Percentiles rank a stretch among this genome's conserved stretches.
Evolutionary conservation across 2,797 vertebrate species (phyloP).

Genomic region (Poecile montanus): DNA sequence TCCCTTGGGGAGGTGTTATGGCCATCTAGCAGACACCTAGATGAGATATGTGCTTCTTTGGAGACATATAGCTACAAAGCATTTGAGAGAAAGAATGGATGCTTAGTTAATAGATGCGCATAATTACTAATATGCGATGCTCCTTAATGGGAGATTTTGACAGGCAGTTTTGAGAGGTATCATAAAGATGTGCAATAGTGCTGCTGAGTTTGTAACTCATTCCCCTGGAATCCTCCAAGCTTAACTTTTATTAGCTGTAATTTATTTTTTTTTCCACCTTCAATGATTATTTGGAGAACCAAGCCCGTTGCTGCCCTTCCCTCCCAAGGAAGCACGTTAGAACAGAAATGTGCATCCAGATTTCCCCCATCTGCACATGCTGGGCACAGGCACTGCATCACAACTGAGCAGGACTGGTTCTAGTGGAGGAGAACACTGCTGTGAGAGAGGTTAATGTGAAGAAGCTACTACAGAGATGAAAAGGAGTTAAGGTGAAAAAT

Average conservation of each 20-base stretch:
- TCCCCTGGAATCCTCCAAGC: neutral
- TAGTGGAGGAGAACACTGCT: neutral
- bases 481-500: neutral
- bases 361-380: neutral
- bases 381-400: neutral
- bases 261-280: neutral
- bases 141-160: slow-evolving; percentile 64
- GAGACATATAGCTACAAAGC: slow-evolving; percentile 46
- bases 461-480: neutral
- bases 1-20: slow-evolving; percentile 26
- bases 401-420: neutral
- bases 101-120: slow-evolving; percentile 58
- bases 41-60: slow-evolving; percentile 34
- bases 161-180: slow-evolving; percentile 51
- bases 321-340: neutral
- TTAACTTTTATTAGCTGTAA: neutral
- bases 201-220: neutral
- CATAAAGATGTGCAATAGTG: neutral
- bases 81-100: slow-evolving; percentile 45
- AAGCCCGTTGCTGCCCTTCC: neutral
- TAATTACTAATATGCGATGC: slow-evolving; percentile 55
- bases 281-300: neutral
- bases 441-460: neutral
- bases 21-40: slow-evolving; percentile 29
- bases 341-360: neutral